Evolutionary conservation across 2,888 invertebrate genomes (phyloP).

Genomic region (Pachydiplax longipennis): DNA sequence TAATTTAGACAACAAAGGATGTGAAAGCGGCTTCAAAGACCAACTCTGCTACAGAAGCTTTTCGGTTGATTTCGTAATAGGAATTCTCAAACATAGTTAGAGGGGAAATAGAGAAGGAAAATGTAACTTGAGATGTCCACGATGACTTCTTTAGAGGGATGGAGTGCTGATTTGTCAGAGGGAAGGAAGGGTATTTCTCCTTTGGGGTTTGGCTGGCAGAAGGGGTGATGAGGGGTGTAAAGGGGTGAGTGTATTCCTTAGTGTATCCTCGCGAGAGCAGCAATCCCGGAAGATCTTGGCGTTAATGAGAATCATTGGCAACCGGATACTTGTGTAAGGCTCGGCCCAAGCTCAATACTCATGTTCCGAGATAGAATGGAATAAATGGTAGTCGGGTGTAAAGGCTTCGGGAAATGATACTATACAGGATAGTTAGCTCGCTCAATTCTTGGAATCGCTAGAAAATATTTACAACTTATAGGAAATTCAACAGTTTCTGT

Average conservation of each 20-base stretch:
- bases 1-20: too few relatives aligned
- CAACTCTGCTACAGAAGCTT: too few relatives aligned
- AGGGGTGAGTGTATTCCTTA: background rate
- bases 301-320: constrained; percentile 30
- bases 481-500: too few relatives aligned
- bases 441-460: too few relatives aligned
- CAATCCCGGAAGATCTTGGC: constrained; percentile 21
- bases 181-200: background rate
- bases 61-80: background rate
- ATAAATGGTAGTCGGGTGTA: background rate
- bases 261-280: constrained; percentile 10
- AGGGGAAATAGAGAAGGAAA: background rate
- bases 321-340: constrained; percentile 1
- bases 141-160: background rate
- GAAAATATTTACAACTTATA: too few relatives aligned
- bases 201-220: background rate
- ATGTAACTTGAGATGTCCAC: background rate
- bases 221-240: background rate
- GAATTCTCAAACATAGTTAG: background rate
- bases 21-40: too few relatives aligned
- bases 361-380: background rate
- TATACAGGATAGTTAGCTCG: background rate
- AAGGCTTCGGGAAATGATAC: background rate
- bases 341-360: background rate
- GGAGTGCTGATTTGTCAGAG: background rate